Percentiles rank a stretch among this genome's conserved stretches.
These are phyloP conservation scores for Stomorhina lunata DNA, from an alignment of 2,888 invertebrate species.

Conservation along the genomic window DNA sequence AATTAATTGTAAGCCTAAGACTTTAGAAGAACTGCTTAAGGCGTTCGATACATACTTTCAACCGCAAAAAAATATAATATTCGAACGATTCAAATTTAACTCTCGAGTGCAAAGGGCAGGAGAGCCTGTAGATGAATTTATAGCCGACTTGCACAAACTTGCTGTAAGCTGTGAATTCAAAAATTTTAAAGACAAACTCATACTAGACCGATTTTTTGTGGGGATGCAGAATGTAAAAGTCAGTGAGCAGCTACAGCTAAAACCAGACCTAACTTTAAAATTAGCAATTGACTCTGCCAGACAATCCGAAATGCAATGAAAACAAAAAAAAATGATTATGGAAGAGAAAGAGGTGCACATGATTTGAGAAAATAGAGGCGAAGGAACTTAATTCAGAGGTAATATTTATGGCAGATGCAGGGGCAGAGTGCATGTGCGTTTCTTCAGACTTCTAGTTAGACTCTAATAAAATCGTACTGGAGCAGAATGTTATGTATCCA, in stretches of 20 bases:
- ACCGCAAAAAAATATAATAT: background rate
- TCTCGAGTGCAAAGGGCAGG: background rate
- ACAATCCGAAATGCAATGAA: background rate
- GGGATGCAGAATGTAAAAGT: slow-evolving; percentile 7
- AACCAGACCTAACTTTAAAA: background rate
- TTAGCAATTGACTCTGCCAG: background rate
- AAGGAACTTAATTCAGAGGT: background rate
- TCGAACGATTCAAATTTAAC: slow-evolving; percentile 7
- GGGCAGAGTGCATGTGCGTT: slow-evolving; percentile 20
- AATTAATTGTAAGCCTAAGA: background rate
- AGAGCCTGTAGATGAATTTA: background rate
- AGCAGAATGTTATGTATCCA: too few species aligned
- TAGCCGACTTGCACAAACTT: slow-evolving; percentile 8
- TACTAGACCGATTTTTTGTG: background rate
- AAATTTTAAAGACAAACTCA: slow-evolving; percentile 32
- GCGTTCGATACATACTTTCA: slow-evolving; percentile 9
- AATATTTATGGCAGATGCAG: slow-evolving; percentile 16
- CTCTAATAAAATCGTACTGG: too few species aligned
- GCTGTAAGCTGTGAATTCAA: slow-evolving; percentile 8
- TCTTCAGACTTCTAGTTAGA: background rate
- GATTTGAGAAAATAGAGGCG: background rate
- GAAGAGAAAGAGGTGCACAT: slow-evolving; percentile 1
- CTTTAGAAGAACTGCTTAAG: background rate
- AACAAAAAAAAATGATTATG: background rate
- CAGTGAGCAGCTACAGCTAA: slow-evolving; percentile 5